phyloP scores from a whole-genome alignment of 2,888 invertebrate species.

The Stenoptilia bipunctidactyla region DNA sequence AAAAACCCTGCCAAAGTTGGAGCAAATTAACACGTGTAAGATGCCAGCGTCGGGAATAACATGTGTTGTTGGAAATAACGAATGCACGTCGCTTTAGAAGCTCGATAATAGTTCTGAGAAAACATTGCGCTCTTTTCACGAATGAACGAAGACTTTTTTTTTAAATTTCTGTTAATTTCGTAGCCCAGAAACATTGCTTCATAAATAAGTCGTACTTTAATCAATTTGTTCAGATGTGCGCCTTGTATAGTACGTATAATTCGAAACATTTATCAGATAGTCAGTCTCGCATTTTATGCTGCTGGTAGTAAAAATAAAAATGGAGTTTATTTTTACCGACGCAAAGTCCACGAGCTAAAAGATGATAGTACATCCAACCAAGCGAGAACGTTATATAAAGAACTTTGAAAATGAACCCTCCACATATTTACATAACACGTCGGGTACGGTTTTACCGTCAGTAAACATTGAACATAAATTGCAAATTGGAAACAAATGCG shows the following conservation, averaged over 20 bases:
- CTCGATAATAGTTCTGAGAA: neutral
- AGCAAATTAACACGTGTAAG: neutral
- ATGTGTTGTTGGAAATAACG: slow-evolving; percentile 1
- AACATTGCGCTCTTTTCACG: no score
- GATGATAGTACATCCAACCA: no score
- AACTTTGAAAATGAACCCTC: no score
- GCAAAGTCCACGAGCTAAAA: slow-evolving; percentile 8
- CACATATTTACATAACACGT: no score
- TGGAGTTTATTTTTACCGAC: slow-evolving; percentile 28
- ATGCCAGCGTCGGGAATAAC: neutral
- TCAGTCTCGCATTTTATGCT: slow-evolving; percentile 27
- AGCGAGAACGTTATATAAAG: no score
- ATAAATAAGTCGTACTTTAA: slow-evolving; percentile 34
- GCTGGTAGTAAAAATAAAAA: slow-evolving; percentile 38
- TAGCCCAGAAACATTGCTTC: slow-evolving; percentile 13
- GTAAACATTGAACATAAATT: no score
- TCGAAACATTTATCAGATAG: slow-evolving; percentile 41
- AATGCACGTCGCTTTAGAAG: neutral
- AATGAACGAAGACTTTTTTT: no score
- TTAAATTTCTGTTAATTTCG: no score
- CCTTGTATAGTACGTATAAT: slow-evolving; percentile 31
- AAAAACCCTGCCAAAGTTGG: neutral
- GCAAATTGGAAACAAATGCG: no score
- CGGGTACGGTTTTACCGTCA: no score
- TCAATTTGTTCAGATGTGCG: slow-evolving; percentile 35